These are phyloP conservation scores for Terrapene triunguis DNA, from an alignment of 2,113 vertebrate species.

Conservation along the genomic window DNA sequence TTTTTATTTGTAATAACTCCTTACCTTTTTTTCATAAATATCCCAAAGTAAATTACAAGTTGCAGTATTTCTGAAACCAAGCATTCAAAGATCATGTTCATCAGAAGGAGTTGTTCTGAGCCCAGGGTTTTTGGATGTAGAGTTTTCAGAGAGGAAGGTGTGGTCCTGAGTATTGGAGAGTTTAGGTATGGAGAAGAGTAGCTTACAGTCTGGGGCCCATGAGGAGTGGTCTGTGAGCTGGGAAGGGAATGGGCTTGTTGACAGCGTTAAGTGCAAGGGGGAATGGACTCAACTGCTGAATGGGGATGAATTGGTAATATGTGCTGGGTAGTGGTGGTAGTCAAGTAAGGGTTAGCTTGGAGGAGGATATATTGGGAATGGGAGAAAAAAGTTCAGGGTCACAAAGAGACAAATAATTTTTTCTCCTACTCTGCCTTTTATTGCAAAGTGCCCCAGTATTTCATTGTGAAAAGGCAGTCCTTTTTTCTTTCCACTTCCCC, in stretches of 20 bases:
- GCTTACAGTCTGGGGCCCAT: conserved; percentile 45
- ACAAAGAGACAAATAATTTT: not conserved
- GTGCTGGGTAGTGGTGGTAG: conserved; percentile 44
- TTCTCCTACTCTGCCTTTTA: not conserved
- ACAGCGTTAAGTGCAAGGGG: conserved; percentile 41
- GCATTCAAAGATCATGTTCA: not conserved
- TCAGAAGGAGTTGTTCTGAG: not conserved
- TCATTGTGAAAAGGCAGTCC: not conserved
- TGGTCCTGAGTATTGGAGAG: not conserved
- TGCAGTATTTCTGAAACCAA: not conserved
- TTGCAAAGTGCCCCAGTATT: not conserved
- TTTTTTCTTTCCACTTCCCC: not conserved
- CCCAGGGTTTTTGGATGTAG: not conserved
- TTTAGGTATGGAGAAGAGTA: conserved; percentile 22
- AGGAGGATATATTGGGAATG: conserved; percentile 12
- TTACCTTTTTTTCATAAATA: not conserved
- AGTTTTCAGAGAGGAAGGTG: not conserved
- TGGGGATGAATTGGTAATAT: conserved; percentile 57
- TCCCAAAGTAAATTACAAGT: not conserved
- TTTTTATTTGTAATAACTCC: not conserved
- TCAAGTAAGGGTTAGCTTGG: not conserved
- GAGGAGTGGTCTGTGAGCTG: not conserved
- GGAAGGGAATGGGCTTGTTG: conserved; percentile 35
- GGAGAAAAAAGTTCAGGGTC: conserved; percentile 12
- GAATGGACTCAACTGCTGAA: conserved; percentile 43